Evolutionary conservation across 2,888 invertebrate genomes (phyloP).

Genomic region (Elmis aenea): DNA sequence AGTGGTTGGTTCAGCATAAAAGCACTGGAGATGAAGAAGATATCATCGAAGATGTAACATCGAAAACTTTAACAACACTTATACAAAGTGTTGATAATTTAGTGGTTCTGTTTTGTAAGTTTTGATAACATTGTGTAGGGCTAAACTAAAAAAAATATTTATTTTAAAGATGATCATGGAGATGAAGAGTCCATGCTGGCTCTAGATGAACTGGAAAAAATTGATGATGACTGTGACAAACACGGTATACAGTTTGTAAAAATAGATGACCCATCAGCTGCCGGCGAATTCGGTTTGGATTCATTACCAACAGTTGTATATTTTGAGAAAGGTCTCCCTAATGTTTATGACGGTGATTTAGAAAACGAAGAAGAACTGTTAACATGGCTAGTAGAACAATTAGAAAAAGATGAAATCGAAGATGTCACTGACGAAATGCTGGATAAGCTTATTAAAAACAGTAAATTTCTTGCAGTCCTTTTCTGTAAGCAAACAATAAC

Average conservation of each 20-base stretch:
- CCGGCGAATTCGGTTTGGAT: constrained; percentile 82
- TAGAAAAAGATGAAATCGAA: constrained; percentile 90
- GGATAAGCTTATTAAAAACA: constrained; percentile 81
- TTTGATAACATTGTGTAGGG: constrained; percentile 4
- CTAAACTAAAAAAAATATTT: neutral
- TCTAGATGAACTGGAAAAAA: constrained; percentile 82
- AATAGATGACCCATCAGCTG: constrained; percentile 81
- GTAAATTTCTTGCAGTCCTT: constrained; percentile 82
- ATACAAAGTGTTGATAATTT: constrained; percentile 87
- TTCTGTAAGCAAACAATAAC: constrained; percentile 65
- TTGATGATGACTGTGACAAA: constrained; percentile 89
- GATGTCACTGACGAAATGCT: constrained; percentile 94
- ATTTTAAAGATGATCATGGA: constrained; percentile 69
- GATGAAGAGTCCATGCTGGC: constrained; percentile 85
- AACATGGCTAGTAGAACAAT: constrained; percentile 80
- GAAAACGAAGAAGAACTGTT: constrained; percentile 85
- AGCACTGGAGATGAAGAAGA: constrained; percentile 92
- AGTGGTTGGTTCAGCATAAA: constrained; percentile 90
- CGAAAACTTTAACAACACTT: constrained; percentile 79
- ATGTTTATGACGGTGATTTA: constrained; percentile 85
- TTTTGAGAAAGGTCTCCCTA: constrained; percentile 90
- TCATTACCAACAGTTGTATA: constrained; percentile 79
- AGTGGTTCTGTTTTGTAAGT: constrained; percentile 87
- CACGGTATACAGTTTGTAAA: constrained; percentile 91
- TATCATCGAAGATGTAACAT: constrained; percentile 90